A percentile compares a stretch with the other conserved stretches of the same genome.
phyloP scores from a whole-genome alignment of 2,888 invertebrate species.

The Spodoptera exigua region DNA sequence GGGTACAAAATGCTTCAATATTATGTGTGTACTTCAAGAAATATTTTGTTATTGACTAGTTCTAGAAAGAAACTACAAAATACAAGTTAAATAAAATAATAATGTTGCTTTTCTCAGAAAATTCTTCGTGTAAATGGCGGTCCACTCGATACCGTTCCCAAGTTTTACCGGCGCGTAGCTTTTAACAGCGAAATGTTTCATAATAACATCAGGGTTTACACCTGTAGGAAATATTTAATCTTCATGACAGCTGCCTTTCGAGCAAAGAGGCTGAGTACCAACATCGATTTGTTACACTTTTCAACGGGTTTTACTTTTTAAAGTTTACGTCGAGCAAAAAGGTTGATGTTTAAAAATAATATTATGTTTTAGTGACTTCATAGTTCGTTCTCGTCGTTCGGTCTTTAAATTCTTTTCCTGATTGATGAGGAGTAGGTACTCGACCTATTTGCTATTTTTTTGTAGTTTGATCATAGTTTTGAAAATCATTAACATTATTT shows the following conservation, averaged over 20 bases:
- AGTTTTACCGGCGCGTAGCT: conserved; percentile 17
- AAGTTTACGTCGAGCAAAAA: background rate
- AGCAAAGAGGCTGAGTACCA: conserved; percentile 21
- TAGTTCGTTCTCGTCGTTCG: no score
- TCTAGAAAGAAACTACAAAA: no score
- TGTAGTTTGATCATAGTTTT: no score
- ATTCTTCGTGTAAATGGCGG: background rate
- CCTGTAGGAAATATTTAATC: conserved; percentile 45
- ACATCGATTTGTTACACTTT: conserved; percentile 42
- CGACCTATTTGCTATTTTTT: no score
- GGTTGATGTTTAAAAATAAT: no score
- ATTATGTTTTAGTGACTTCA: no score
- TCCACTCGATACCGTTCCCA: conserved; percentile 13
- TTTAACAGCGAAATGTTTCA: conserved; percentile 20
- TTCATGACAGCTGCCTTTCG: conserved; percentile 46
- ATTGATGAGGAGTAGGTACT: no score
- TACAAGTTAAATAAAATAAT: background rate
- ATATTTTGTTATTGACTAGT: no score
- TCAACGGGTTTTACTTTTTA: conserved; percentile 14
- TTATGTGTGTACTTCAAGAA: no score
- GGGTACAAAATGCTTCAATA: no score
- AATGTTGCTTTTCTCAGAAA: conserved; percentile 3
- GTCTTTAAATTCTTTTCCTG: no score
- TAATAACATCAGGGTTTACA: conserved; percentile 32
- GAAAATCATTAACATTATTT: no score